Base-by-base conservation (phyloP, 2,888 invertebrate genomes). In the Coelogynopora nodosa region DNA sequence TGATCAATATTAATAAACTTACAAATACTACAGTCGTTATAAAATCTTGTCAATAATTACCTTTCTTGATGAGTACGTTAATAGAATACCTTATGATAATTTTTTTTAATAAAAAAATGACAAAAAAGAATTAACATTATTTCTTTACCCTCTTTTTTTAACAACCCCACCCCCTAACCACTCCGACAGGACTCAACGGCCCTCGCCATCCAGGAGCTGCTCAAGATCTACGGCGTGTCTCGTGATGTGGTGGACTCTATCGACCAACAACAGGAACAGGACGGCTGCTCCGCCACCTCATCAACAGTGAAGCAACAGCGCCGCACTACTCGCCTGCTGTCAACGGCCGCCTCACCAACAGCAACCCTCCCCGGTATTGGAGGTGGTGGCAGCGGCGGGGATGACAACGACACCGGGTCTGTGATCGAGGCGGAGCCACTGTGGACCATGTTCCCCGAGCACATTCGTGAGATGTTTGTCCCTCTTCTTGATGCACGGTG, bases 171-270 rank as follows among this genome's bases (percentile, higher is more conserved):
- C n/a, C n/a, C n/a, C n/a, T n/a, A n/a, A n/a, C n/a, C n/a, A n/a
- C n/a, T n/a, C n/a, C 27, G 28, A 26, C 84, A 86, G 86, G 86
- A 86, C 31, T 67, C 86, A 13, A 82, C 49, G 0, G 84, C 31
- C 2, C 26, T 86, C 0, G 27, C 86, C 26, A 86, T 84, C 82
- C 86, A 86, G 67, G 86, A 86, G 28, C 80, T 86, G 10, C 27
- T 86, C n/a, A 86, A 86, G 80, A 82, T 80, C 23, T 86, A 82
- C 82, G 31, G 27, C 23, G 31, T 82, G 27, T 2, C 30, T 82
- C 82, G 82, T 2, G 29, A 28, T 82, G 29, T 31, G 2, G 31
- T 82, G 18, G 82, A 82, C 2, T 2, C n/a, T 82, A 23, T 82
- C 10, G 74, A 74, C 27, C 18, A 26, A 26, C 74, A 74, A 26